Conservation (phyloP, 2,797 vertebrate species). For the Gila robusta region DNA sequence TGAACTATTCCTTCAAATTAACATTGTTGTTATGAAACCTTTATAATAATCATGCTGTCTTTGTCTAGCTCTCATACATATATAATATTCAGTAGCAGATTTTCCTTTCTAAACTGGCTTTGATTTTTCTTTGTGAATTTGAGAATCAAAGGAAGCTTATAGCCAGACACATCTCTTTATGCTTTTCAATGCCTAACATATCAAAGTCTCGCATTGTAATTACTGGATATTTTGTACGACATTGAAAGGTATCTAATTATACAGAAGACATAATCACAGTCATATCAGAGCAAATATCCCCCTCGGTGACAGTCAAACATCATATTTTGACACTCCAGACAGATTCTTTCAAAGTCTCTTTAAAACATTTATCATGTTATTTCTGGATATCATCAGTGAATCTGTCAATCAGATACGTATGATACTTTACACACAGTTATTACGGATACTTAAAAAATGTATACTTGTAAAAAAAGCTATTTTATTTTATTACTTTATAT, state of each 20-base stretch:
- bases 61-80: conserved; percentile 27
- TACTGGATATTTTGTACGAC: conserved; percentile 12
- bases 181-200: conserved; percentile 15
- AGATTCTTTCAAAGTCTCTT: conserved; percentile 13
- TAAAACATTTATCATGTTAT: conserved; percentile 7
- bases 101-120: conserved; percentile 28
- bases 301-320: conserved; percentile 12
- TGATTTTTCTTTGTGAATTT: conserved; percentile 48
- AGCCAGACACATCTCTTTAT: conserved; percentile 20
- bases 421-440: background rate
- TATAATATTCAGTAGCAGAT: conserved; percentile 13
- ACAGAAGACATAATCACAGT: background rate
- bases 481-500: too few relatives aligned
- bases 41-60: background rate
- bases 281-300: background rate
- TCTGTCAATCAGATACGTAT: background rate
- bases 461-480: background rate
- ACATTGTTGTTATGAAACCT: background rate
- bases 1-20: background rate
- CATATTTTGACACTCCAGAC: conserved; percentile 1
- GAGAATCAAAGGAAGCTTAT: conserved; percentile 28
- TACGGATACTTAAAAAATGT: background rate
- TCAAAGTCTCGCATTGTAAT: conserved; percentile 20
- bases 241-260: conserved; percentile 19
- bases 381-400: background rate